Evolutionary conservation across 2,113 vertebrate species (phyloP).

Genomic region (Aphyosemion australe): DNA sequence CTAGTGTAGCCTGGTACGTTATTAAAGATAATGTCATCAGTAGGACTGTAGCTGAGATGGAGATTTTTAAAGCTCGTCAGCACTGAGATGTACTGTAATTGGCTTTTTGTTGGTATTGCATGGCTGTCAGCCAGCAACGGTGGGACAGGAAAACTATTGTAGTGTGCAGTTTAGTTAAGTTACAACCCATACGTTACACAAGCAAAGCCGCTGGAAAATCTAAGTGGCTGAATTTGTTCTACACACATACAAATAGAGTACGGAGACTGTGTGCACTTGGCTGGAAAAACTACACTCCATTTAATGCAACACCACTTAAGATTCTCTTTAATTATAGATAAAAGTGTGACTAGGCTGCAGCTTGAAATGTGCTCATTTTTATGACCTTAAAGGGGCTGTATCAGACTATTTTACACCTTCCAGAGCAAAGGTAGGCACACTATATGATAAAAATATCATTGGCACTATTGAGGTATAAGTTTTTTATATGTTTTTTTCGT

Average conservation of each 20-base stretch:
- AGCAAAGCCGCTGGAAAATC: constrained; percentile 33
- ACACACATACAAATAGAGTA: constrained; percentile 4
- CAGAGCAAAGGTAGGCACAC: no score
- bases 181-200: constrained; percentile 22
- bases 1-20: constrained; percentile 58
- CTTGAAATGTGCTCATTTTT: constrained; percentile 41
- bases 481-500: no score
- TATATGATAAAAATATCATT: no score
- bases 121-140: constrained; percentile 40
- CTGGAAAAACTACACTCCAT: constrained; percentile 59
- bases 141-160: constrained; percentile 41
- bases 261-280: constrained; percentile 36
- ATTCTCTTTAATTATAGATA: constrained; percentile 77
- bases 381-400: constrained; percentile 5
- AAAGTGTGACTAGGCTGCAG: constrained; percentile 53
- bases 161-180: constrained; percentile 56
- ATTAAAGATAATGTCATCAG: constrained; percentile 76
- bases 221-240: constrained; percentile 48
- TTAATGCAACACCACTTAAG: constrained; percentile 61
- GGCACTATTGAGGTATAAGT: no score
- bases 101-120: constrained; percentile 42
- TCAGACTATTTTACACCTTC: no score
- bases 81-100: constrained; percentile 50
- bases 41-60: constrained; percentile 60
- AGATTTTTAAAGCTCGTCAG: constrained; percentile 61